phyloP scores from a whole-genome alignment of 2,888 invertebrate species.

The Cephus rjabovi region DNA sequence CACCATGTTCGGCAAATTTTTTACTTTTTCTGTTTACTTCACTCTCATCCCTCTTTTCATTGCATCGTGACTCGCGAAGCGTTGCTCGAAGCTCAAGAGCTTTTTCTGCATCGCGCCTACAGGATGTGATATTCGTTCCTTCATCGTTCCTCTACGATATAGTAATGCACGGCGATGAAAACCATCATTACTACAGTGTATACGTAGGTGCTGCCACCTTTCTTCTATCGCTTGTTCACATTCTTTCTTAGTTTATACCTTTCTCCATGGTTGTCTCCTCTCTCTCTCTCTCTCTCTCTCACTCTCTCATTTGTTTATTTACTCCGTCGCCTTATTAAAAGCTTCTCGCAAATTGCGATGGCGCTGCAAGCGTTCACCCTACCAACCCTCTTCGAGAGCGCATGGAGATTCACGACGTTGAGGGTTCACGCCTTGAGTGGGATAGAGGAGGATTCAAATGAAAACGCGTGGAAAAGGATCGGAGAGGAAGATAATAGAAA shows the following conservation, averaged over 20 bases:
- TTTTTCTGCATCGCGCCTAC: constrained; percentile 56
- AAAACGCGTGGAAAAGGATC: background rate
- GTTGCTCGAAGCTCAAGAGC: constrained; percentile 35
- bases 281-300: too few relatives aligned
- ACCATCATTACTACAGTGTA: background rate
- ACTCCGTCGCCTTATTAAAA: background rate
- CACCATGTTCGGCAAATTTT: constrained; percentile 15
- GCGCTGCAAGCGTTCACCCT: background rate
- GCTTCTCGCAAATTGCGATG: background rate
- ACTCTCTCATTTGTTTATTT: background rate
- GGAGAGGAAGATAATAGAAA: background rate
- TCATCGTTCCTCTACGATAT: constrained; percentile 39
- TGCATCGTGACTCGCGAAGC: background rate
- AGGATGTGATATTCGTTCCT: constrained; percentile 49
- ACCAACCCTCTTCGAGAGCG: background rate
- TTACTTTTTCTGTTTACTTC: constrained; percentile 18
- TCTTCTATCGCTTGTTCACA: too few relatives aligned
- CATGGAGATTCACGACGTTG: background rate
- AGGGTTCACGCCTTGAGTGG: background rate
- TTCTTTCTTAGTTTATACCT: too few relatives aligned
- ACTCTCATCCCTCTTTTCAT: background rate
- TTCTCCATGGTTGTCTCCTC: too few relatives aligned
- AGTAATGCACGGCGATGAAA: background rate
- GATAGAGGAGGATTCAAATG: background rate
- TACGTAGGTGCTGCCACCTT: too few relatives aligned